Base-by-base conservation (phyloP, 2,888 invertebrate genomes). In the Gisinianus flammeolus region DNA sequence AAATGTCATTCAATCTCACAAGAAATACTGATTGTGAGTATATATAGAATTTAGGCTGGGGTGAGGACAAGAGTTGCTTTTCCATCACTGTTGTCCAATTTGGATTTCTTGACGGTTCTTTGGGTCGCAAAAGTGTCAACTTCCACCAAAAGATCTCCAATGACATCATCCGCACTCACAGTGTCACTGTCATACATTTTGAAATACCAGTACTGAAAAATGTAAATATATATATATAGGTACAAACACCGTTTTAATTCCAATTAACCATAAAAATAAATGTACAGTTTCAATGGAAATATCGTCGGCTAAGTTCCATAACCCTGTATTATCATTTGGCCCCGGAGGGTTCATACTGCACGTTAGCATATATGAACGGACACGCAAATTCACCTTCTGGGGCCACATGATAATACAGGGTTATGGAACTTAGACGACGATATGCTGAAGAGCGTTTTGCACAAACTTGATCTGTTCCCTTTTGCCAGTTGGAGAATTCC, bases 401-500 rank as follows among this genome's bases (percentile, higher is more conserved):
- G n/a, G n/a, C n/a, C n/a, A n/a, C n/a, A n/a, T n/a, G n/a, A n/a
- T n/a, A n/a, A n/a, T n/a, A n/a, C n/a, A n/a, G n/a, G n/a, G n/a
- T n/a, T n/a, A n/a, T n/a, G n/a, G n/a, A n/a, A n/a, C n/a, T n/a
- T n/a, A n/a, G n/a, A n/a, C n/a, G n/a, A n/a, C n/a, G n/a, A 44
- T 54, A n/a, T 54, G n/a, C n/a, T n/a, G n/a, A n/a, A n/a, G n/a
- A n/a, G n/a, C n/a, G n/a, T n/a, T n/a, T 26, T 16, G 26, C n/a
- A 5, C 64, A 62, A 24, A 69, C 72, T 33, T 78, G 81, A 62
- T 83, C 78, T 54, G 79, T 81, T 78, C 84, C 83, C 33, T 80
- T 81, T 74, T 82, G 81, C n/a, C 81, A 84, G 56, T 84, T 84
- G 54, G 82, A 79, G 71, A 83, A 84, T 67, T 83, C 81, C 67